Conservation (phyloP, 1,140 invertebrate species). For the Formica selysi region DNA sequence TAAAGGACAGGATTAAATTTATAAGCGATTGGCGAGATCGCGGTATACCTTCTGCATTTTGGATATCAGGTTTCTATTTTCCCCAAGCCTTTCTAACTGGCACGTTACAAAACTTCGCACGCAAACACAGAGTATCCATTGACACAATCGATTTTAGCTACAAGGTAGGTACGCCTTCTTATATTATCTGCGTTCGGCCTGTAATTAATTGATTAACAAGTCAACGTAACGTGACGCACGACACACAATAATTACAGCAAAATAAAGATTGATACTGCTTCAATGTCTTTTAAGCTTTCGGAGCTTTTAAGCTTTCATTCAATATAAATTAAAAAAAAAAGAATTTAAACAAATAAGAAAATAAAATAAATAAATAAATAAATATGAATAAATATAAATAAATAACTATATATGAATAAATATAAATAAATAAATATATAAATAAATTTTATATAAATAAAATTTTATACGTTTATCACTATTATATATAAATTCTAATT, state of each 20-base stretch:
- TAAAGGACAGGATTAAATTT: constrained; percentile 88
- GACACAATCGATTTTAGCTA: constrained; percentile 92
- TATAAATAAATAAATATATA: too few species aligned
- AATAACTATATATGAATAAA: too few species aligned
- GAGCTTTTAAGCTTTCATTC: background rate
- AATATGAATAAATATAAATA: too few species aligned
- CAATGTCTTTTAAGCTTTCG: background rate
- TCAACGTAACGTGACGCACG: background rate
- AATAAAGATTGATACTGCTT: background rate
- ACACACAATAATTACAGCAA: constrained; percentile 16
- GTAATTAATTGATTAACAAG: constrained; percentile 37
- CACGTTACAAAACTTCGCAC: constrained; percentile 93
- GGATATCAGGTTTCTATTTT: constrained; percentile 95
- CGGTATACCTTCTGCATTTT: constrained; percentile 92
- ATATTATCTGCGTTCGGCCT: background rate
- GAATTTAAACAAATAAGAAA: too few species aligned
- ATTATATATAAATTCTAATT: background rate
- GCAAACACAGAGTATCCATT: constrained; percentile 92
- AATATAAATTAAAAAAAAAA: background rate
- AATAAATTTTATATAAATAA: background rate
- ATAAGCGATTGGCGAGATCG: constrained; percentile 90
- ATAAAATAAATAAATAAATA: too few species aligned
- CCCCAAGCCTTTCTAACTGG: constrained; percentile 95
- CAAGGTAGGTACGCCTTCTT: constrained; percentile 88
- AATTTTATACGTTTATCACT: background rate